Percentiles rank a stretch among this genome's conserved stretches.
phyloP scores from a whole-genome alignment of 1,140 invertebrate genomes.

The Oncopodura yosiiana region DNA sequence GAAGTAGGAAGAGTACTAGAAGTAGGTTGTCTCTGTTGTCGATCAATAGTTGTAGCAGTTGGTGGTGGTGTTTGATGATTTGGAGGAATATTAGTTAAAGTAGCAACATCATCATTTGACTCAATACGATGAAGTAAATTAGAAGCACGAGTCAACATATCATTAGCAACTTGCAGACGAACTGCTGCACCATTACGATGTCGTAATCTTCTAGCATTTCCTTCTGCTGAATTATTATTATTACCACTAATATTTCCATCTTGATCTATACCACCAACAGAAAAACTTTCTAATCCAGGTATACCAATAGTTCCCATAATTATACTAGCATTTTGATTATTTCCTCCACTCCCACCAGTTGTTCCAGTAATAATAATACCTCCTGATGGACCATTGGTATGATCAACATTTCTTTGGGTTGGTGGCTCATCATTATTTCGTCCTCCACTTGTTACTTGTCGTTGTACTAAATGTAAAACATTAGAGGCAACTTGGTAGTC shows the following conservation, averaged over 20 bases:
- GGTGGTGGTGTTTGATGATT: neutral
- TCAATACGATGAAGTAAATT: constrained; percentile 34
- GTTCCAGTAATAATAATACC: constrained; percentile 14
- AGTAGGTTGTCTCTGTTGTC: constrained; percentile 1
- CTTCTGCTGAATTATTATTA: neutral
- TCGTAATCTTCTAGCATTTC: neutral
- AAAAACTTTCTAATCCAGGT: neutral
- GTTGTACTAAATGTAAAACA: constrained; percentile 85
- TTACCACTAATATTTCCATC: neutral
- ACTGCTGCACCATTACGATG: constrained; percentile 29
- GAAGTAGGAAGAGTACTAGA: constrained; percentile 3
- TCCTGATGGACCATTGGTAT: constrained; percentile 2
- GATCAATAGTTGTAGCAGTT: constrained; percentile 1
- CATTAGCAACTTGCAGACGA: constrained; percentile 33
- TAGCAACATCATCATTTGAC: constrained; percentile 19
- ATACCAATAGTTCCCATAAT: constrained; percentile 31
- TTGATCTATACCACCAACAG: too few relatives aligned
- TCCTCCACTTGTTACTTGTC: constrained; percentile 48
- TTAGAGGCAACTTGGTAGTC: constrained; percentile 87
- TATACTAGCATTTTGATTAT: constrained; percentile 19
- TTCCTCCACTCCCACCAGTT: constrained; percentile 1
- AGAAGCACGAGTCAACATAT: constrained; percentile 34
- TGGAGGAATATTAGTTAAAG: neutral
- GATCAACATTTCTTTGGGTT: neutral
- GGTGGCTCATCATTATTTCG: constrained; percentile 29